Evolutionary conservation across 2,113 vertebrate genomes (phyloP).

Genomic region (Phyllostomus discolor): DNA sequence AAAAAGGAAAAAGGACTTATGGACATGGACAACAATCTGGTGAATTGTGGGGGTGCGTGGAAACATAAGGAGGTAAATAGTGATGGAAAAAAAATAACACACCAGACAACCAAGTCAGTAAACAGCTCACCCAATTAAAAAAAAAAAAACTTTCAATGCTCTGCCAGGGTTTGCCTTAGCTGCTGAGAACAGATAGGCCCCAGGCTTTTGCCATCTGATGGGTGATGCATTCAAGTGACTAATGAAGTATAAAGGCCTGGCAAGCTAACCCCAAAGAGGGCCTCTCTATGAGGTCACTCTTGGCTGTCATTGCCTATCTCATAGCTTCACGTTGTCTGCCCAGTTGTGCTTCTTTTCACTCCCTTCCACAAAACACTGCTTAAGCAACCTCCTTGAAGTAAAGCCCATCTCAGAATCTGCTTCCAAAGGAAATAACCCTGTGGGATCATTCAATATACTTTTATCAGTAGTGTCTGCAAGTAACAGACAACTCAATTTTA

Average conservation of each 20-base stretch:
- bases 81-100: not conserved
- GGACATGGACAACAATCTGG: not conserved
- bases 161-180: not conserved
- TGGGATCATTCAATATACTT: not conserved
- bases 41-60: not conserved
- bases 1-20: not conserved
- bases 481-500: not conserved
- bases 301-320: not conserved
- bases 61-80: not conserved
- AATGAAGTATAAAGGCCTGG: not conserved
- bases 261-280: not conserved
- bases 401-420: not conserved
- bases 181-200: not conserved
- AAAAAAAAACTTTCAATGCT: not conserved
- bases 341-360: not conserved
- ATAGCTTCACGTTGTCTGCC: not conserved
- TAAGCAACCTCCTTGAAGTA: not conserved
- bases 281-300: not conserved
- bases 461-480: not conserved
- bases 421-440: not conserved
- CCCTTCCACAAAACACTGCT: not conserved
- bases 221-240: not conserved
- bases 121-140: no score
- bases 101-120: no score
- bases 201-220: not conserved